Base-by-base conservation (phyloP, 1,140 invertebrate species). In the Solenopsis invicta region DNA sequence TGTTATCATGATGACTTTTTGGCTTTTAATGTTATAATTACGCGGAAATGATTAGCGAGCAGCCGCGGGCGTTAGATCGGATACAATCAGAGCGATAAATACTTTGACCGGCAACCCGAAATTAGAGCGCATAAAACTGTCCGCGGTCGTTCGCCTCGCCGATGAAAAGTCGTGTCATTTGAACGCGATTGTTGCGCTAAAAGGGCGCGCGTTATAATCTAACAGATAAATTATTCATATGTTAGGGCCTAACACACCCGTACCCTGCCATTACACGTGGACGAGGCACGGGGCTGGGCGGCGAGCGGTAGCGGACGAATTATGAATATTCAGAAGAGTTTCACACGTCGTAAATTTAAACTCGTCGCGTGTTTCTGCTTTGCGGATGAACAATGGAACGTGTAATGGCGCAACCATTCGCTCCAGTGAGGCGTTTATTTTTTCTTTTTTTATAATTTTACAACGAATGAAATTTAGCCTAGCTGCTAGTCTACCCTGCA, bases 291-390 rank as follows among this genome's bases (percentile, higher is more conserved):
- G n/a, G 84, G 72, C 82, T 13, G 69, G 56, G 81, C 52, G 78
- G 88, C 41, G 41, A 88, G 90, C 84, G 88, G 75, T 59, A 50
- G 18, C 59, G 87, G 71, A 87, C 90, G 91, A 91, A 91, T 92
- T 93, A 94, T 94, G 93, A 94, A 94, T 94, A 94, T 94, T 94
- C 93, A 94, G 82, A 61, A 84, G 69, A 90, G 69, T 93, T 67
- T 92, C 92, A 89, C 92, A 92, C 90, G 75, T 91, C 90, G 86
- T 91, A 89, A 87, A 89, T 93, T 89, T 91, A 74, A 62, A 54
- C 29, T 24, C 24, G 69, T 78, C 78, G 66, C 34, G 29, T 61
- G 78, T 90, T 89, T 59, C 89, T 80, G 62, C 64, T 64, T 64
- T 45, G 37, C 34, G 37, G 10, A 85, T 74, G 69, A 56, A 56